These are phyloP conservation scores for Metacarcinus magister DNA, from an alignment of 2,888 invertebrate genomes.

Conservation along the genomic window DNA sequence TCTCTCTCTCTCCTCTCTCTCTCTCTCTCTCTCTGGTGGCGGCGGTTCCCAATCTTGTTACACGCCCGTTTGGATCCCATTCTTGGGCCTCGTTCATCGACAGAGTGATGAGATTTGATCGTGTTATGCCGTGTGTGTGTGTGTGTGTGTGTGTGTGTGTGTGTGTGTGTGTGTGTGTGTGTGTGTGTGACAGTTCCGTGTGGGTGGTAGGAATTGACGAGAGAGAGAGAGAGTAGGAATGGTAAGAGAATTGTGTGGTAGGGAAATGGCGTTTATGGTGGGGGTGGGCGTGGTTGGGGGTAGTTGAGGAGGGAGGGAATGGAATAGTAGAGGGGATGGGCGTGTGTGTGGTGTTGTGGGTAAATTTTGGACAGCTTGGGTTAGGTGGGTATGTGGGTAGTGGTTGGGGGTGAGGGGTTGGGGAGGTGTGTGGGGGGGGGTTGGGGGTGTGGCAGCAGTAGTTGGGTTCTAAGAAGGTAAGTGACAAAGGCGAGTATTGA, in stretches of 20 bases:
- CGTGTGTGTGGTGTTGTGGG: neutral
- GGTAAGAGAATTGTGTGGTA: neutral
- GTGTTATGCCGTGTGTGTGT: constrained; percentile 54
- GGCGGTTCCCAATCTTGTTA: constrained; percentile 63
- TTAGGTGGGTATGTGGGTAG: constrained; percentile 18
- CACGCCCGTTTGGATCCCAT: constrained; percentile 65
- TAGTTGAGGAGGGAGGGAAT: neutral
- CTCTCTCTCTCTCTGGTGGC: constrained; percentile 16
- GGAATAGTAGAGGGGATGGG: neutral
- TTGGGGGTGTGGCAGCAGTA: neutral
- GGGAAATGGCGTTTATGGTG: neutral
- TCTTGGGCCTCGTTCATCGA: constrained; percentile 54
- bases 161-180: constrained; percentile 22
- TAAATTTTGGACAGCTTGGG: too few species aligned
- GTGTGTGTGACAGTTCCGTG: neutral
- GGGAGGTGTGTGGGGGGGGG: neutral
- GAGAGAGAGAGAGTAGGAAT: neutral
- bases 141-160: constrained; percentile 61
- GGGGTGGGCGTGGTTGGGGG: neutral
- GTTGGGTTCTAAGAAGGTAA: constrained; percentile 29
- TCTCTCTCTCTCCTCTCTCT: constrained; percentile 39
- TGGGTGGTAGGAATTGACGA: neutral
- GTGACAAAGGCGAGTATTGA: constrained; percentile 40
- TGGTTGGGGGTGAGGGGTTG: neutral
- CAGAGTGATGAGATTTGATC: constrained; percentile 69